Conservation (phyloP, 2,797 vertebrate species). For the Anisognathus igniventris region DNA sequence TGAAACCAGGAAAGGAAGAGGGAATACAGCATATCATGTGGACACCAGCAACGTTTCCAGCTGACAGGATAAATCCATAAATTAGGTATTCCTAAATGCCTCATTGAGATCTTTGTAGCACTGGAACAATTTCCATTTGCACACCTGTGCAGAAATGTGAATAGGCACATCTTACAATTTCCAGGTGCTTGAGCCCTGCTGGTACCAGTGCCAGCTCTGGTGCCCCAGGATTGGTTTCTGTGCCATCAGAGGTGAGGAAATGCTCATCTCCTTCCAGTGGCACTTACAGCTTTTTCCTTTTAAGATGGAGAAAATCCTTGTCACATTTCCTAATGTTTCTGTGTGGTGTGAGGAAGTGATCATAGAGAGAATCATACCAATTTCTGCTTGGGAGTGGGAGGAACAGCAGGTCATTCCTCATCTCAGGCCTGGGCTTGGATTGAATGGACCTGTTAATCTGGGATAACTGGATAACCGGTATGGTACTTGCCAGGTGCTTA, state of each 20-base stretch:
- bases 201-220: neutral
- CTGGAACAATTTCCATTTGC: neutral
- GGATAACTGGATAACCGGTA: neutral
- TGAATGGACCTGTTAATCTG: neutral
- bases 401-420: neutral
- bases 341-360: neutral
- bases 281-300: neutral
- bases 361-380: neutral
- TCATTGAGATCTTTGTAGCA: neutral
- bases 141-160: neutral
- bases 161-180: neutral
- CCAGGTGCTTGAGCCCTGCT: neutral
- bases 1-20: neutral
- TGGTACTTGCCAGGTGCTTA: neutral
- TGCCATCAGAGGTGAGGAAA: neutral
- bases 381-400: neutral
- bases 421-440: neutral
- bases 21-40: rapidly evolving
- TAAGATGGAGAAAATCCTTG: neutral
- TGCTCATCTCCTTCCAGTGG: neutral
- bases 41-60: rapidly evolving
- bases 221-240: neutral
- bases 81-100: neutral
- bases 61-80: neutral
- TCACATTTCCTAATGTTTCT: neutral